phyloP scores from a whole-genome alignment of 2,797 vertebrate genomes.

The Pyrocephalus nanus region DNA sequence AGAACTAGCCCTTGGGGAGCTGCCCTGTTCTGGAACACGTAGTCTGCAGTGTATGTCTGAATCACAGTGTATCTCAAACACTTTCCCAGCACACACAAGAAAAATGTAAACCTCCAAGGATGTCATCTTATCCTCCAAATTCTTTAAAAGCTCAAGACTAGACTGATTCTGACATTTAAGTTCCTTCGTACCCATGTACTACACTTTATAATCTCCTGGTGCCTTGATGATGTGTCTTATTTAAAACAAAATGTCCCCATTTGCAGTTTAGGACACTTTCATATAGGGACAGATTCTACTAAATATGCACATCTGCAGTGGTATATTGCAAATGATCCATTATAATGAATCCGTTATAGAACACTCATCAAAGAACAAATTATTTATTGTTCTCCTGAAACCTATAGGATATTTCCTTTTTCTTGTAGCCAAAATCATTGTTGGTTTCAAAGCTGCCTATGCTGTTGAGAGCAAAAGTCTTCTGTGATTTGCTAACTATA shows the following conservation, averaged over 20 bases:
- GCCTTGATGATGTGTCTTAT: not conserved
- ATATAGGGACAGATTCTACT: not conserved
- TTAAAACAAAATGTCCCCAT: not conserved
- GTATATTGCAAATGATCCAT: not conserved
- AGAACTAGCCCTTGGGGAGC: not conserved
- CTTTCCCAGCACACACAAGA: not conserved
- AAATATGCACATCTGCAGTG: not conserved
- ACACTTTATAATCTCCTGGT: not conserved
- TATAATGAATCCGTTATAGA: not conserved
- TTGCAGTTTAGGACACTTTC: not conserved
- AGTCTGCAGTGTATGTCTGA: not conserved
- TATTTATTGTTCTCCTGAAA: not conserved
- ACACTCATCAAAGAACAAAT: not conserved
- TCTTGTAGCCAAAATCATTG: not conserved
- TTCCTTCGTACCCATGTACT: not conserved
- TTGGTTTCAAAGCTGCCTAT: not conserved
- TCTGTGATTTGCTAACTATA: not conserved
- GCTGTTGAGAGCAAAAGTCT: not conserved
- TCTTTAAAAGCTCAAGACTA: not conserved
- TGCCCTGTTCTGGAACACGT: not conserved
- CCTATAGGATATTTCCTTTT: not conserved
- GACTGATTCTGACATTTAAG: not conserved
- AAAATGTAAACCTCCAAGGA: not conserved
- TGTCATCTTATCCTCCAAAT: not conserved
- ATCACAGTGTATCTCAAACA: not conserved